Base-by-base conservation (phyloP, 2,888 invertebrate species). In the Lissocephala sabroskyi region DNA sequence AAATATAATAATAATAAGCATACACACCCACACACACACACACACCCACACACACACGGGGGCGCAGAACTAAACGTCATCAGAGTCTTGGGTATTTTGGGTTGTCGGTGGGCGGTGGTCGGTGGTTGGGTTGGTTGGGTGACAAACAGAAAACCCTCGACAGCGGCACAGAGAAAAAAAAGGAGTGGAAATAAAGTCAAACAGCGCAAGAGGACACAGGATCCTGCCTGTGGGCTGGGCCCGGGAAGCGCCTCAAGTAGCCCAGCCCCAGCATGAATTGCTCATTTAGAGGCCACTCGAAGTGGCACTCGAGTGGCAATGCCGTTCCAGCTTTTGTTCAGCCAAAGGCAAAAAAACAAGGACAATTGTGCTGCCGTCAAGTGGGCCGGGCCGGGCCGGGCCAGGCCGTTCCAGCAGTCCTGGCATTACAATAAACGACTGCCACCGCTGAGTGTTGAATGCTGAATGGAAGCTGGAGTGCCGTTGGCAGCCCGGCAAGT, bases 201-300 rank as follows among this genome's bases (percentile, higher is more conserved):
- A 23, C 28, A 47, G 47, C 26, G 18, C 35, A 18, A 5, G 30
- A 23, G 23, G 23, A 23, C 23, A 7, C 23, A 23, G 23, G 23
- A 23, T n/a, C n/a, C n/a, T n/a, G n/a, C n/a, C n/a, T n/a, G n/a
- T n/a, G n/a, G n/a, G n/a, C n/a, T n/a, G 23, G 23, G 23, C 23
- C 23, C n/a, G n/a, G n/a, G 14, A 35, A 33, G 18, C 17, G 18
- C 18, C 63, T 70, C 55, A 59, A 68, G 66, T 65, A 68, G 68
- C 64, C 66, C 66, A 68, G 66, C 67, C n/a, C 75, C 68, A 67
- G 59, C 76, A 68, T 73, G 73, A 73, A 76, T 73, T 73, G 73
- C 73, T 73, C 73, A 73, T 73, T 73, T 73, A 65, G 68, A 60
- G 64, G 59, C 50, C 73, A 64, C 71, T 73, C 59, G 56, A 59